These are phyloP conservation scores for Podarcis siculus DNA, from an alignment of 2,797 vertebrate genomes.

Conservation along the genomic window DNA sequence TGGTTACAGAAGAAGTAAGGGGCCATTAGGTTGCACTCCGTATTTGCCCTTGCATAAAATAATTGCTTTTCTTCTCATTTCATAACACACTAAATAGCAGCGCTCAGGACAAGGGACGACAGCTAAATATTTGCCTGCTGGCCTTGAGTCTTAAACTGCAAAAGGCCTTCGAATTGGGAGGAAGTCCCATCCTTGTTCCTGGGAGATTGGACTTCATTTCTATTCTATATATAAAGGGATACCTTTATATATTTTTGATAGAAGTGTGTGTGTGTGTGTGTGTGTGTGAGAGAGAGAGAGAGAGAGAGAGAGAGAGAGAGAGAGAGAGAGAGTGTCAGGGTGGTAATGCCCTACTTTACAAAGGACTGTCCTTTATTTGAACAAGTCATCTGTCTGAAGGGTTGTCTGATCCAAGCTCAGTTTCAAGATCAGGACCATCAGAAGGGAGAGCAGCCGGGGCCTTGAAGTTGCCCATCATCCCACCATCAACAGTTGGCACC, in stretches of 20 bases:
- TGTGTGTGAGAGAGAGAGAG: too few species aligned
- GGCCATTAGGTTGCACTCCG: background rate
- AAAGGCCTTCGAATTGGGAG: background rate
- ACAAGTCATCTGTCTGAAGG: too few species aligned
- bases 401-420: too few species aligned
- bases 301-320: too few species aligned
- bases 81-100: background rate
- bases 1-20: fast-evolving
- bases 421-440: too few species aligned
- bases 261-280: background rate
- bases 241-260: background rate
- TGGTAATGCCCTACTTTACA: too few species aligned
- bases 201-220: background rate
- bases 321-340: too few species aligned
- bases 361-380: too few species aligned
- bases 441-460: too few species aligned
- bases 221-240: too few species aligned
- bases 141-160: background rate
- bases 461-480: too few species aligned
- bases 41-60: background rate
- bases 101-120: background rate
- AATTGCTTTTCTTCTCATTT: background rate
- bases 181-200: background rate
- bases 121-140: background rate
- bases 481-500: too few species aligned